Evolutionary conservation across 2,113 vertebrate genomes (phyloP).

Genomic region (Arvicanthis niloticus): DNA sequence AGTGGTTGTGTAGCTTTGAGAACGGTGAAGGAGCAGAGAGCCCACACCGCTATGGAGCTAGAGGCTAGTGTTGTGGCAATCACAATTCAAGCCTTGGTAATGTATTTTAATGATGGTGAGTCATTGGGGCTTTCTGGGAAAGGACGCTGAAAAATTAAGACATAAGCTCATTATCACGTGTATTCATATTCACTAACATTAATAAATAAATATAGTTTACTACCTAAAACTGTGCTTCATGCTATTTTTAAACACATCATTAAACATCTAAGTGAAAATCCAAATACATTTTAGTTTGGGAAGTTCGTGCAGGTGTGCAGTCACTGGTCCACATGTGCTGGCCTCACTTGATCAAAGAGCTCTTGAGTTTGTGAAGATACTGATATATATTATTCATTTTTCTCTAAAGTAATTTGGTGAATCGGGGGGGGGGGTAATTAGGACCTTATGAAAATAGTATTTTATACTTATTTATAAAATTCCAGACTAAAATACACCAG

Average conservation of each 20-base stretch:
- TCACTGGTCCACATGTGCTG: not conserved
- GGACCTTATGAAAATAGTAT: not conserved
- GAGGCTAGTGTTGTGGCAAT: not conserved
- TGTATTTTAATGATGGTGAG: not conserved
- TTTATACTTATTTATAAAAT: slow-evolving; percentile 22
- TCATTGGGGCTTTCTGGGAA: not conserved
- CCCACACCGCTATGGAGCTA: not conserved
- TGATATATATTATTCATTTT: not conserved
- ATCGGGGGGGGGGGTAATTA: not conserved
- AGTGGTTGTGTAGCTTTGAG: not conserved
- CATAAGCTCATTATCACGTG: not conserved
- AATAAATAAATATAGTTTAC: not conserved
- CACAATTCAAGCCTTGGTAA: not conserved
- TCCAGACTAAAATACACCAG: not conserved
- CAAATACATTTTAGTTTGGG: not conserved
- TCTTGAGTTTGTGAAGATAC: not conserved
- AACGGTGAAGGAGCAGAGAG: not conserved
- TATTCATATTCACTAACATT: not conserved
- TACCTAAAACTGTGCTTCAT: not conserved
- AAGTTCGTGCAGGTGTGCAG: not conserved
- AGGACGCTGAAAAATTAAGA: not conserved
- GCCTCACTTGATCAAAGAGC: not conserved
- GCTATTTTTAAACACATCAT: not conserved
- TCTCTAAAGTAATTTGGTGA: not conserved
- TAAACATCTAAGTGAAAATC: not conserved